These are phyloP conservation scores for Ptychoptera contaminata DNA, from an alignment of 2,888 invertebrate genomes.

Conservation along the genomic window DNA sequence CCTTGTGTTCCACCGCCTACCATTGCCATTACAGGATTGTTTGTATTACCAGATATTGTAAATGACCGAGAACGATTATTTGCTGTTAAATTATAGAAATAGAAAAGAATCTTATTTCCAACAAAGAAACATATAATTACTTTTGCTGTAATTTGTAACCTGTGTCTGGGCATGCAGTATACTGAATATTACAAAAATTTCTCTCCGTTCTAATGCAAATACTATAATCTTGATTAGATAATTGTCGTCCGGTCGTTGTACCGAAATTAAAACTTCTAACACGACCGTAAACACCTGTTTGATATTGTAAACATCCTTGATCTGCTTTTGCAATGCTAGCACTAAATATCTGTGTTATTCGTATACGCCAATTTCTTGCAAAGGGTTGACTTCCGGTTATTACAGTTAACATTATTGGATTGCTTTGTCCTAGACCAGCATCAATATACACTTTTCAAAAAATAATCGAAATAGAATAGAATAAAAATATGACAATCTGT, in stretches of 20 bases:
- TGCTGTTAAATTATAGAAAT: constrained; percentile 32
- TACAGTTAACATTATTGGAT: constrained; percentile 64
- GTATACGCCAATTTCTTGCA: constrained; percentile 64
- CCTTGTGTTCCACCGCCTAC: constrained; percentile 47
- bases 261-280: constrained; percentile 76
- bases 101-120: no score
- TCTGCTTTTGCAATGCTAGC: constrained; percentile 46
- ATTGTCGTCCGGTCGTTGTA: constrained; percentile 52
- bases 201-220: constrained; percentile 70
- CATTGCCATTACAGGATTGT: constrained; percentile 50
- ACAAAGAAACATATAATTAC: no score
- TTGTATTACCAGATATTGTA: constrained; percentile 63
- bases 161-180: constrained; percentile 55
- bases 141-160: constrained; percentile 28
- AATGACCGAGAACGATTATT: constrained; percentile 60
- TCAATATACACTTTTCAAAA: constrained; percentile 59
- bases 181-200: constrained; percentile 77
- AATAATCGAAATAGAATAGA: neutral
- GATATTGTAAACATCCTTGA: constrained; percentile 29
- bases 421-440: constrained; percentile 48
- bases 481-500: no score
- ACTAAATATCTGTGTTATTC: constrained; percentile 65
- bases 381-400: constrained; percentile 63
- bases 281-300: constrained; percentile 57
- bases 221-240: constrained; percentile 80